phyloP scores from a whole-genome alignment of 2,797 vertebrate genomes.

The Microhierax caerulescens region DNA sequence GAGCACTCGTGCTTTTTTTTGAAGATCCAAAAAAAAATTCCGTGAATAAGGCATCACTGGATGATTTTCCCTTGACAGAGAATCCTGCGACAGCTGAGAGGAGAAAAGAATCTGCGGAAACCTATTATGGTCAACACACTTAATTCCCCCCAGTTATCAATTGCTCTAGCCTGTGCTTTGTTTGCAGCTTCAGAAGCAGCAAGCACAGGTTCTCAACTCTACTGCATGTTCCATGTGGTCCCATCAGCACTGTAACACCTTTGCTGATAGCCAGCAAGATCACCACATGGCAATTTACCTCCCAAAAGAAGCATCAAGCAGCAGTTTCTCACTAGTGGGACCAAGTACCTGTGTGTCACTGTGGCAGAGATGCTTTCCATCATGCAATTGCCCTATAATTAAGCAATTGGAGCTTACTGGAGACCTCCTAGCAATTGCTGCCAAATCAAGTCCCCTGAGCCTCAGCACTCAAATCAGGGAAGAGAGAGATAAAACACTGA shows the following conservation, averaged over 20 bases:
- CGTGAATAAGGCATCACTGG: not conserved
- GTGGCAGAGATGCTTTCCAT: not conserved
- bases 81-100: not conserved
- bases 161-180: not conserved
- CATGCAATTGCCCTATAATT: not conserved
- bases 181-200: not conserved
- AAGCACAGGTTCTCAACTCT: not conserved
- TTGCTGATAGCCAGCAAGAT: not conserved
- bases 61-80: not conserved
- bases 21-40: not conserved
- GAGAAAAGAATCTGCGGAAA: not conserved
- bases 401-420: not conserved
- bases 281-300: not conserved
- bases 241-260: not conserved
- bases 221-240: not conserved
- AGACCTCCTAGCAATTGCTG: not conserved
- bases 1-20: not conserved
- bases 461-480: not conserved
- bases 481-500: not conserved
- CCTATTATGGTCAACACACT: not conserved
- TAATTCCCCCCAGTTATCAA: not conserved
- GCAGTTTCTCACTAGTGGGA: not conserved
- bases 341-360: not conserved
- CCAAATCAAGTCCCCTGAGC: not conserved
- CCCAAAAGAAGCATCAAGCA: not conserved